Evolutionary conservation across 1,140 invertebrate genomes (phyloP).

Genomic region (Drosophila varians): DNA sequence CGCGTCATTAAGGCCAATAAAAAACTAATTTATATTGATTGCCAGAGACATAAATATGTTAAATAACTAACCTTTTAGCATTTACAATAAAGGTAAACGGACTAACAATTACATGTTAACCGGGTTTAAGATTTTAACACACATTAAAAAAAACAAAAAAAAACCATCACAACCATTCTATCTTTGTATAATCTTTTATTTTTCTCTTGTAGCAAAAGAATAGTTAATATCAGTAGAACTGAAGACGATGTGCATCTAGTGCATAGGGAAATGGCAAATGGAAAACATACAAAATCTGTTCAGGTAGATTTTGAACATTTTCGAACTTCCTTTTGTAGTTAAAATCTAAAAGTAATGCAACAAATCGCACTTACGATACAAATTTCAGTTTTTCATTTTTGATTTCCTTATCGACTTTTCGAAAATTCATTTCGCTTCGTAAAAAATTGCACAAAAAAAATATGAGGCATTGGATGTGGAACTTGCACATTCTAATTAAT

Average conservation of each 20-base stretch:
- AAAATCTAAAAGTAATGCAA: constrained; percentile 36
- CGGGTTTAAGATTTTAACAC: background rate
- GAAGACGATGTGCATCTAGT: constrained; percentile 89
- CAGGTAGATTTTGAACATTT: constrained; percentile 85
- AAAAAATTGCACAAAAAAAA: constrained; percentile 41
- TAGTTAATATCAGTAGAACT: constrained; percentile 89
- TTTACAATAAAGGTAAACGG: constrained; percentile 8
- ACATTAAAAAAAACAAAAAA: constrained; percentile 29
- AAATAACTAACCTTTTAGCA: background rate
- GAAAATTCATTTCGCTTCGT: constrained; percentile 16
- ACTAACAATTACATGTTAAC: constrained; percentile 15
- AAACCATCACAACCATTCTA: constrained; percentile 48
- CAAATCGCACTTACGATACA: constrained; percentile 50
- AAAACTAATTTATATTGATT: background rate
- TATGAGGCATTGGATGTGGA: constrained; percentile 18
- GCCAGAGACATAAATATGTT: background rate
- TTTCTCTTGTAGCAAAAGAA: constrained; percentile 87
- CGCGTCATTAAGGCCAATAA: background rate
- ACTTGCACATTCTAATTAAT: constrained; percentile 5
- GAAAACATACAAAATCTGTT: constrained; percentile 88
- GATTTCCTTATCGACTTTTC: constrained; percentile 55
- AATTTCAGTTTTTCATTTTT: constrained; percentile 66
- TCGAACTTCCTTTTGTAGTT: constrained; percentile 61
- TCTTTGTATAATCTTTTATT: constrained; percentile 79
- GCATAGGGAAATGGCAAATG: constrained; percentile 86